Base-by-base conservation (phyloP, 2,113 vertebrate species). In the Coregonus clupeaformis region DNA sequence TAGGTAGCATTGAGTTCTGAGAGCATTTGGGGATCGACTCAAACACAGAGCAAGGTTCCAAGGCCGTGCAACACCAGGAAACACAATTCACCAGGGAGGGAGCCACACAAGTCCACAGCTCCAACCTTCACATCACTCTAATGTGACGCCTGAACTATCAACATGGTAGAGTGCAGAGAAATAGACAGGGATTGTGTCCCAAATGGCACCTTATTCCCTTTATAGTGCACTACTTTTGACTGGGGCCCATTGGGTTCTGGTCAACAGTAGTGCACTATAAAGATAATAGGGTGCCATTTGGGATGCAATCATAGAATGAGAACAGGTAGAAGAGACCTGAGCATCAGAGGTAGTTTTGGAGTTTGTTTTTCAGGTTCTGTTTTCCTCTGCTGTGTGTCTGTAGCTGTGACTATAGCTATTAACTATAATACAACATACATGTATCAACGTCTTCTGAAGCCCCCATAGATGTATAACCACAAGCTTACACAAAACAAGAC, bases 381-480 rank as follows among this genome's bases (percentile, higher is more conserved):
- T 16, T 49, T 63, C 57, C 5, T 60, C 60, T 63, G 9, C 20
- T 22, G 6, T 4, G 60, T 14, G 60, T 27, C 9, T 25, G 9
- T 63, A 25, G 24, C 11, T 63, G 60, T 49, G 47, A 49, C 47
- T 49, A 49, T 3, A 63, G 22, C 57, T 22, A 18, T 2, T 22
- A 59, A 59, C 20, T 6, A 49, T 4, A 3, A 45, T 47, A 47
- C 4, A n/a, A 7, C 32, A 36, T 36, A 36, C 32, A 36, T 2
- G 32, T 36, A 36, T 36, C 32, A 24, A 25, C 3, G 6, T 29
- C 69, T 70, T 52, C 47, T 32, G 72, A 74, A 74, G 49, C n/a
- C 63, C 47, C 45, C 18, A 64, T 14, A 57, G 72, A 74, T 66
- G 72, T 24, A 57, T 67, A 13, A 74, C 64, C 42, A 29, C 72